A percentile compares a stretch with the other conserved stretches of the same genome.
These are phyloP conservation scores for Mus pahari DNA, from an alignment of 2,113 vertebrate species.

Conservation along the genomic window DNA sequence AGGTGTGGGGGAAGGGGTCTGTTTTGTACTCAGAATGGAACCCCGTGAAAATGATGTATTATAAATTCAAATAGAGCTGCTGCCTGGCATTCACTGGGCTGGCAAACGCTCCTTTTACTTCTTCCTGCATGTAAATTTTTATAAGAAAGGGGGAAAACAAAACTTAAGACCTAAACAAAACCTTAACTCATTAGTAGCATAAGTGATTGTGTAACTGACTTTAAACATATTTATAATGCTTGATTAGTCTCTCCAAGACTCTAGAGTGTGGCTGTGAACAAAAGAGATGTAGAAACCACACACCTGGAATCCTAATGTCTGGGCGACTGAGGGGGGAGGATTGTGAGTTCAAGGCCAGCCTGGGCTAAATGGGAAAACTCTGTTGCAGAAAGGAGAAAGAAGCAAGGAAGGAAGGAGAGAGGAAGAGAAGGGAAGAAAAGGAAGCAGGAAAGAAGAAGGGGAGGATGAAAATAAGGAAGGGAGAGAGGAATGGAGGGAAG, in stretches of 20 bases:
- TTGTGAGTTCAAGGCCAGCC: background rate
- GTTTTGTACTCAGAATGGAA: background rate
- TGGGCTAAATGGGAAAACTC: background rate
- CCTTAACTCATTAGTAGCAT: background rate
- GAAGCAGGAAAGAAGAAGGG: no score
- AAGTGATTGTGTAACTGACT: background rate
- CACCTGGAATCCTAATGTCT: background rate
- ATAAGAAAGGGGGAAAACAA: no score
- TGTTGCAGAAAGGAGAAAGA: background rate
- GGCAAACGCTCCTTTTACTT: background rate
- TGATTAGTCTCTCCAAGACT: background rate
- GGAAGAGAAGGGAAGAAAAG: no score
- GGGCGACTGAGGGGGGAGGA: background rate
- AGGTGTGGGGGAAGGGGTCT: background rate
- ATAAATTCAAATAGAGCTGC: background rate
- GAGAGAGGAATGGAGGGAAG: accelerated
- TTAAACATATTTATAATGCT: slow-evolving; percentile 8
- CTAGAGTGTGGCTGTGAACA: background rate
- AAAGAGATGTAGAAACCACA: background rate
- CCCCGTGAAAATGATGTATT: background rate
- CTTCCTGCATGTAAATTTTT: background rate
- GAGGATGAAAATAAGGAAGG: background rate
- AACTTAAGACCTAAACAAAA: background rate
- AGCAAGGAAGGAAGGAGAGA: background rate
- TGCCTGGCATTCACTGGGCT: background rate